Percentiles rank a stretch among this genome's conserved stretches.
phyloP scores from a whole-genome alignment of 2,797 vertebrate species.

The Anguilla marmorata region DNA sequence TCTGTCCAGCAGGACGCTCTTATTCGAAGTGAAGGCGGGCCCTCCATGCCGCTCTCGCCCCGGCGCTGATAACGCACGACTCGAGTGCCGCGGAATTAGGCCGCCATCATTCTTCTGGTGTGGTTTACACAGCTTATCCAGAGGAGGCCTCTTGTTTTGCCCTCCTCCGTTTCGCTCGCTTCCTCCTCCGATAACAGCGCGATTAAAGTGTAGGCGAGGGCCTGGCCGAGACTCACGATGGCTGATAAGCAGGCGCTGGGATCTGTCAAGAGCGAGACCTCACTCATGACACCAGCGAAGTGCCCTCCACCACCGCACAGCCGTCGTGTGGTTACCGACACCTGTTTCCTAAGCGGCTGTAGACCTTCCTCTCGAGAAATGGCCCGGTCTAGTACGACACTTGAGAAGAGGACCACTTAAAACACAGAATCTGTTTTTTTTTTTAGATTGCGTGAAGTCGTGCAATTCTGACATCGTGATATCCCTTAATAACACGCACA shows the following conservation, averaged over 20 bases:
- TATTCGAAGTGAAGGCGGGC: conserved; percentile 19
- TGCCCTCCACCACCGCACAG: conserved; percentile 16
- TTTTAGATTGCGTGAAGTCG: conserved; percentile 36
- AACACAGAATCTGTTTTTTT: conserved; percentile 35
- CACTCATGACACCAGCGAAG: conserved; percentile 35
- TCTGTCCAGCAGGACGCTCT: conserved; percentile 28
- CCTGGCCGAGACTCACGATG: conserved; percentile 33
- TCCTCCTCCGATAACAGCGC: conserved; percentile 40
- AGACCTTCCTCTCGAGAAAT: not conserved
- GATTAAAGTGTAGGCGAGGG: conserved; percentile 41
- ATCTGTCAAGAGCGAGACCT: conserved; percentile 41
- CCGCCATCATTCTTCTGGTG: conserved; percentile 17
- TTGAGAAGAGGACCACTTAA: not conserved
- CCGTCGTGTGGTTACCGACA: not conserved
- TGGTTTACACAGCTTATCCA: conserved; percentile 24
- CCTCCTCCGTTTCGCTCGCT: conserved; percentile 42
- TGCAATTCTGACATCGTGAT: conserved; percentile 49
- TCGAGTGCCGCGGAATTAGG: conserved; percentile 16
- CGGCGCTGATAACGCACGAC: conserved; percentile 24
- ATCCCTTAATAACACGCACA: conserved; percentile 45
- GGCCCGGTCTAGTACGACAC: not conserved
- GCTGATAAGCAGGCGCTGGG: conserved; percentile 44
- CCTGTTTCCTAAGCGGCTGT: not conserved
- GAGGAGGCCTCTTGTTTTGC: conserved; percentile 36
- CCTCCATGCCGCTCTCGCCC: not conserved